These are phyloP conservation scores for Acrocyrtus sp. DNA, from an alignment of 2,888 invertebrate genomes.

Conservation along the genomic window DNA sequence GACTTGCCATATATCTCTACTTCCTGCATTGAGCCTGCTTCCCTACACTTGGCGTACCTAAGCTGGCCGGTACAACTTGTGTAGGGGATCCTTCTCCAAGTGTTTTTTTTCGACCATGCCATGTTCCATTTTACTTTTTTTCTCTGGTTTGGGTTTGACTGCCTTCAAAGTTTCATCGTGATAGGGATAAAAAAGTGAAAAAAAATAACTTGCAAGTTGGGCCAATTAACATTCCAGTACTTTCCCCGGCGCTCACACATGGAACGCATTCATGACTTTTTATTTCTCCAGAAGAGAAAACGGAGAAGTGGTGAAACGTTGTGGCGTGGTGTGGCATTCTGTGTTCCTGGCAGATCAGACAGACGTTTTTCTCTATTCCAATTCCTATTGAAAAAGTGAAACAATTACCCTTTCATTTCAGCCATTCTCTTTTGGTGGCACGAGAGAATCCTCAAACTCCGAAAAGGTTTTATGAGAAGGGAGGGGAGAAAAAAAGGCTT, in stretches of 20 bases:
- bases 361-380: not conserved
- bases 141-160: too few relatives aligned
- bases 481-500: too few relatives aligned
- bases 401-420: conserved; percentile 37
- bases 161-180: too few relatives aligned
- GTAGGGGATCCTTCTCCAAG: too few relatives aligned
- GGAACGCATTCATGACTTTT: not conserved
- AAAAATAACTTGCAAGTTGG: too few relatives aligned
- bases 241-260: not conserved
- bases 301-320: not conserved
- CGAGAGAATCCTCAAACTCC: too few relatives aligned
- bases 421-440: too few relatives aligned
- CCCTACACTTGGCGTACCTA: not conserved
- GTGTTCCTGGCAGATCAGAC: not conserved
- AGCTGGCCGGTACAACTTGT: too few relatives aligned
- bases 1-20: not conserved
- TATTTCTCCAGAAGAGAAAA: not conserved
- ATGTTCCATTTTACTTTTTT: too few relatives aligned
- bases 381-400: conserved; percentile 24
- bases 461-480: too few relatives aligned
- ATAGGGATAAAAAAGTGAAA: too few relatives aligned
- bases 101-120: too few relatives aligned
- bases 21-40: not conserved
- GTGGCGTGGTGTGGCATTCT: not conserved
- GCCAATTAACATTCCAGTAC: conserved; percentile 41